Percentiles rank a stretch among this genome's conserved stretches.
phyloP scores from a whole-genome alignment of 2,888 invertebrate genomes.

The Tineola bisselliella region DNA sequence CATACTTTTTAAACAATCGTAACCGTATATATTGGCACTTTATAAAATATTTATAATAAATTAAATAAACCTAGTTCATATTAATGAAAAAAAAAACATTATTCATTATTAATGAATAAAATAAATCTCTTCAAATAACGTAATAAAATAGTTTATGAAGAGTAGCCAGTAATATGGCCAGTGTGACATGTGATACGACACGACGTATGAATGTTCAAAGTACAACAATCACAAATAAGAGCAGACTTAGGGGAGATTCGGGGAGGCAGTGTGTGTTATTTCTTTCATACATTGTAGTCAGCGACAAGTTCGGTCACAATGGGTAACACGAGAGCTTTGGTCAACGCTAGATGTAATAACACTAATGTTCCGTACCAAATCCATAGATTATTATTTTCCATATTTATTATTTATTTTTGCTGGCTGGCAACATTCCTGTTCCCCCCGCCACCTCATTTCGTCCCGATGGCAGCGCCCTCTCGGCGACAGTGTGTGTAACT shows the following conservation, averaged over 20 bases:
- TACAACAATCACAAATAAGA: slow-evolving; percentile 1
- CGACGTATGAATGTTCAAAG: slow-evolving; percentile 15
- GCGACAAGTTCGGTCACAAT: slow-evolving; percentile 8
- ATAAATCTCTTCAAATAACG: neutral
- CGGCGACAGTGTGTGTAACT: too few species aligned
- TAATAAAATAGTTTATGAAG: neutral
- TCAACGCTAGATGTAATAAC: slow-evolving; percentile 6
- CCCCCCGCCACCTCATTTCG: too few species aligned
- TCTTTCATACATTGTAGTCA: neutral
- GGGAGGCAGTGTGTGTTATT: slow-evolving; percentile 1
- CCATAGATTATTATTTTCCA: too few species aligned
- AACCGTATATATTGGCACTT: too few species aligned
- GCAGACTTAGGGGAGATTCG: slow-evolving; percentile 1
- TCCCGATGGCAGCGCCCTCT: too few species aligned
- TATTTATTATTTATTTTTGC: too few species aligned
- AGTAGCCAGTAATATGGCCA: slow-evolving; percentile 1
- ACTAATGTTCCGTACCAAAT: too few species aligned
- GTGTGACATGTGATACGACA: slow-evolving; percentile 22
- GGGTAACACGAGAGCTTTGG: slow-evolving; percentile 9
- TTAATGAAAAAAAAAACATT: neutral
- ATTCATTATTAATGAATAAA: neutral
- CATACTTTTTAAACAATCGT: neutral
- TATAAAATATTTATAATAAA: too few species aligned
- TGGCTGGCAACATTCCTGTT: too few species aligned
- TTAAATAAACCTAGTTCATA: too few species aligned